These are phyloP conservation scores for Sesamia inferens DNA, from an alignment of 2,888 invertebrate species.

Conservation along the genomic window DNA sequence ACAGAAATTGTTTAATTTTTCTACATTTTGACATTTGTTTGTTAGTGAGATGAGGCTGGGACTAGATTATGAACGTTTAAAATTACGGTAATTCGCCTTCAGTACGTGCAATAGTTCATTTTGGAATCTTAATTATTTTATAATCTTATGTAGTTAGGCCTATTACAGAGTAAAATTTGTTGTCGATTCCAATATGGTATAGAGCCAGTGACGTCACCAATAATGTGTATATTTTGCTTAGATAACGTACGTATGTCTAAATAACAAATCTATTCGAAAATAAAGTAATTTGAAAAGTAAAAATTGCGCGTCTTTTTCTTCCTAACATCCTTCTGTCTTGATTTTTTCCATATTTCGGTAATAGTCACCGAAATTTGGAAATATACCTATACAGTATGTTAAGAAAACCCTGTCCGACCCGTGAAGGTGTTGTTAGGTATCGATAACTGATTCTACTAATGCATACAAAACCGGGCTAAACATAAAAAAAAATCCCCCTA, in stretches of 20 bases:
- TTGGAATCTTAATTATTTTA: conserved; percentile 52
- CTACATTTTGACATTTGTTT: too few relatives aligned
- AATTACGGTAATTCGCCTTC: too few relatives aligned
- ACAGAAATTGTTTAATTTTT: too few relatives aligned
- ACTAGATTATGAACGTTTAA: too few relatives aligned
- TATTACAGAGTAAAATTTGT: conserved; percentile 47
- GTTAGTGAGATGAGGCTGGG: too few relatives aligned
- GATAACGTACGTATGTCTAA: conserved; percentile 71
- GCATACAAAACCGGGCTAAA: too few relatives aligned
- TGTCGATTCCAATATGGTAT: conserved; percentile 53
- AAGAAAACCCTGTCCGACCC: too few relatives aligned
- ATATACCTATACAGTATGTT: too few relatives aligned
- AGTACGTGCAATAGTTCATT: conserved; percentile 61
- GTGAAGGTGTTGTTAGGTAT: too few relatives aligned
- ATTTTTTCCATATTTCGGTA: not conserved
- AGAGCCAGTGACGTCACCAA: conserved; percentile 66
- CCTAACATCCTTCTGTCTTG: not conserved
- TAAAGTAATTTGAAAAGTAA: conserved; percentile 75
- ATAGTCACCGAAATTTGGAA: too few relatives aligned
- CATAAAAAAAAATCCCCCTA: too few relatives aligned
- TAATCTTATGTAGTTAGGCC: conserved; percentile 49
- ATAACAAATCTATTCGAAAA: conserved; percentile 79
- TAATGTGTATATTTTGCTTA: conserved; percentile 80
- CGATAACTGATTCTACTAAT: too few relatives aligned
- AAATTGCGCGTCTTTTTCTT: conserved; percentile 26